Conservation (phyloP, 1,140 invertebrate genomes). For the Cyclina sinensis region DNA sequence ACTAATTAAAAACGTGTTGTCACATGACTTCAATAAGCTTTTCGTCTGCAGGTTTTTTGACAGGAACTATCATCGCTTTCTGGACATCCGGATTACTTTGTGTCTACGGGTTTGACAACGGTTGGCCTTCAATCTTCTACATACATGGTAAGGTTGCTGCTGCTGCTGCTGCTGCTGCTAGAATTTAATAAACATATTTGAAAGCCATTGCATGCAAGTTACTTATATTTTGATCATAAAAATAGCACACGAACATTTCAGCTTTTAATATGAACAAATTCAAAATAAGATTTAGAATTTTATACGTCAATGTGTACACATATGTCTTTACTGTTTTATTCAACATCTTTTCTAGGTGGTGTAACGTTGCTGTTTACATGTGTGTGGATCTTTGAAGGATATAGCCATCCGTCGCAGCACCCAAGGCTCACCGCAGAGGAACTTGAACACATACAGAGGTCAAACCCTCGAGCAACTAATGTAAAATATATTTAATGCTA, state of each 20-base stretch:
- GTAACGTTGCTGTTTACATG: constrained; percentile 28
- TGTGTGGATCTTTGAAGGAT: constrained; percentile 26
- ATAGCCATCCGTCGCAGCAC: constrained; percentile 26
- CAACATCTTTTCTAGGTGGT: constrained; percentile 33
- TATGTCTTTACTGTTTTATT: no score
- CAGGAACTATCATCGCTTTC: constrained; percentile 18
- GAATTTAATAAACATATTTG: no score
- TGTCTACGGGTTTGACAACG: constrained; percentile 49
- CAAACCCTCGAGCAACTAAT: neutral
- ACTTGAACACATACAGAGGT: neutral
- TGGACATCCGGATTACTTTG: constrained; percentile 44
- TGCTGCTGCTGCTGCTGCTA: no score
- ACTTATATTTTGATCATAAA: no score
- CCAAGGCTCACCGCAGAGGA: constrained; percentile 34
- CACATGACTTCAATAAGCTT: no score
- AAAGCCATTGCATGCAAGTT: no score
- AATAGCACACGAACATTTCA: no score
- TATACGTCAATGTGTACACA: no score
- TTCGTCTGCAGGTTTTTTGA: neutral
- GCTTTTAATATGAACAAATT: no score
- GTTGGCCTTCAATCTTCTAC: constrained; percentile 54
- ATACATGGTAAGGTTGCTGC: constrained; percentile 29
- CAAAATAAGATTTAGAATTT: no score
- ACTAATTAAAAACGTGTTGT: no score
- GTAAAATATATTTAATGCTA: no score